A percentile compares a stretch with the other conserved stretches of the same genome.
Evolutionary conservation across 2,113 vertebrate species (phyloP).

Genomic region (Onychorhynchus coronatus): DNA sequence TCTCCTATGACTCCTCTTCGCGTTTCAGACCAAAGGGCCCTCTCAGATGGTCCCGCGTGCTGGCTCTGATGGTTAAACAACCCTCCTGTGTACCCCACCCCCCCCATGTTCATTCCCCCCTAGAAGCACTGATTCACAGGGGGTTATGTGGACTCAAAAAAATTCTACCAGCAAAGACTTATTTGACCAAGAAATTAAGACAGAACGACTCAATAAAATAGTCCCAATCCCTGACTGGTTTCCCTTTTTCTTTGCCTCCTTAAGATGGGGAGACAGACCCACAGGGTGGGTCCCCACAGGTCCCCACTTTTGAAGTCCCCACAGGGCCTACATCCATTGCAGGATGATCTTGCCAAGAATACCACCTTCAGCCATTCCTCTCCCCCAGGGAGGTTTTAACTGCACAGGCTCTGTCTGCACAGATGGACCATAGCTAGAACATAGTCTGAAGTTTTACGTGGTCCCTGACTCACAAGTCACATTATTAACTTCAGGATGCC

Average conservation of each 20-base stretch:
- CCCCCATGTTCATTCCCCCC: background rate
- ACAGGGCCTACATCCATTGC: background rate
- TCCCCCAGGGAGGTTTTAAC: background rate
- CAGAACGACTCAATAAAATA: background rate
- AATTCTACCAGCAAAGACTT: background rate
- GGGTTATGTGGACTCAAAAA: background rate
- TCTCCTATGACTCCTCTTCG: background rate
- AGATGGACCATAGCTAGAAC: background rate
- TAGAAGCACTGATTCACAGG: background rate
- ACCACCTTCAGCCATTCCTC: background rate
- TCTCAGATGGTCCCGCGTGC: background rate
- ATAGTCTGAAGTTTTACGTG: background rate
- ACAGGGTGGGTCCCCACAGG: no score
- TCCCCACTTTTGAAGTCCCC: background rate
- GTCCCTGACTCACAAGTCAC: background rate
- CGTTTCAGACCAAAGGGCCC: background rate
- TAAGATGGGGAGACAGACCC: background rate
- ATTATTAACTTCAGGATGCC: background rate
- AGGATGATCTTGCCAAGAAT: background rate
- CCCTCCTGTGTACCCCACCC: background rate
- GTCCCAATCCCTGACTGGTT: fast-evolving
- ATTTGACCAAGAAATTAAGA: background rate
- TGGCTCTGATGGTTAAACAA: background rate
- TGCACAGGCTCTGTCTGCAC: background rate
- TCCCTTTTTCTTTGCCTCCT: background rate